Evolutionary conservation across 2,113 vertebrate genomes (phyloP), one percentile per base, ranked within the genome.

Genomic region (Numida meleagris): DNA sequence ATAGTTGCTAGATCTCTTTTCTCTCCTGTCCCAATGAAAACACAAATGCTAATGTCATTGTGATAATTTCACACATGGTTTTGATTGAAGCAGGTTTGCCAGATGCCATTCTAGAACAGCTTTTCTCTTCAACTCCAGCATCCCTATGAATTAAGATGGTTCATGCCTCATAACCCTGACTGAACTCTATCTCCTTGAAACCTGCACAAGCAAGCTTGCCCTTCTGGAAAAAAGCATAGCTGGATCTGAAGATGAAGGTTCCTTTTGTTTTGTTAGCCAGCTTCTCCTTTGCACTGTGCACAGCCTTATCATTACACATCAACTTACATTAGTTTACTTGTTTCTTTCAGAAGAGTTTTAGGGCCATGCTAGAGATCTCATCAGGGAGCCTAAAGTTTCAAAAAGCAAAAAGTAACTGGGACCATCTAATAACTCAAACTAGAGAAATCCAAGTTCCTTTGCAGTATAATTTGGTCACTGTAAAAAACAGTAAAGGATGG

Each of bases 221-320:
- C 4, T 57, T 72, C 42, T 79, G 59, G 29, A 63, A 67, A 67
- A 33, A 23, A 33, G 8, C 8, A 4, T 7, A 59, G 12, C 7
- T 85, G 87, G 23, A 2, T 61, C 23, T 62, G 11, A 24, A 23
- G 74, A 19, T 6, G 77, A 45, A 12, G 0, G 0, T 16, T 71
- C 65, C 14, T 14, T 53, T 66, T 51, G 2, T 9, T 70, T 77
- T 20, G 13, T 58, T 42, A 38, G 34, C 15, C 42, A 48, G 38
- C 23, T 76, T 14, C 10, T 89, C 3, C 0, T 70, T 38, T 9
- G 10, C 5, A 21, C 17, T 83, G 4, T 46, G 82, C 34, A 8
- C 55, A 42, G 6, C 15, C 8, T 2, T 20, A 12, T 20, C 3
- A 0, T 79, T 73, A 34, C 0, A 3, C 40, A 23, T 9, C 45